These are phyloP conservation scores for Idris sp. DNA, from an alignment of 1,140 invertebrate species.

Conservation along the genomic window DNA sequence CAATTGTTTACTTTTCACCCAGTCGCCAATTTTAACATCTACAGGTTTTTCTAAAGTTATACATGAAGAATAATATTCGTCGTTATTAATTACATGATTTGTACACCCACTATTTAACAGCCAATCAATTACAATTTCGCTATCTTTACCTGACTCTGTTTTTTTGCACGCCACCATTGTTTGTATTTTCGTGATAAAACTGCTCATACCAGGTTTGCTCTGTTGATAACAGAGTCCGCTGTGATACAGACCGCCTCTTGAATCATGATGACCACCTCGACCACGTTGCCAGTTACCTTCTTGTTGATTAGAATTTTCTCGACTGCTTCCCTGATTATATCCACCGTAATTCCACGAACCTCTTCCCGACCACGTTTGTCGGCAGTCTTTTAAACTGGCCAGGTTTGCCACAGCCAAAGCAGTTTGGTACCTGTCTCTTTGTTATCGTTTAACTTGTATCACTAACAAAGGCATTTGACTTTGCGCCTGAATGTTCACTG, in stretches of 20 bases:
- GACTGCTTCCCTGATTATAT: no score
- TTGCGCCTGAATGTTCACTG: neutral
- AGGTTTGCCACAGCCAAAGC: neutral
- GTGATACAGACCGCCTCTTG: neutral
- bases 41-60: constrained; percentile 26
- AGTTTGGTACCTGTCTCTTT: neutral
- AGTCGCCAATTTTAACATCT: constrained; percentile 44
- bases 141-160: neutral
- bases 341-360: neutral
- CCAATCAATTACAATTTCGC: constrained; percentile 29
- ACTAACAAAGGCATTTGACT: neutral
- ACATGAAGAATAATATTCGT: constrained; percentile 31
- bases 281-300: neutral
- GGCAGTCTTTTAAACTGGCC: constrained; percentile 14
- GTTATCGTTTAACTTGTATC: neutral
- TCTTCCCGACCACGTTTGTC: constrained; percentile 5
- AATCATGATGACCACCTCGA: neutral
- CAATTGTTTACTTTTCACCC: constrained; percentile 19
- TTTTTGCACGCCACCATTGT: neutral
- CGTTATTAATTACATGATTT: constrained; percentile 47
- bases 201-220: neutral
- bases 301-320: no score
- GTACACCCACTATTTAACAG: constrained; percentile 40
- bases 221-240: constrained; percentile 4
- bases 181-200: constrained; percentile 1